Evolutionary conservation across 2,113 vertebrate species (phyloP).

Genomic region (Zosterops japonicus): DNA sequence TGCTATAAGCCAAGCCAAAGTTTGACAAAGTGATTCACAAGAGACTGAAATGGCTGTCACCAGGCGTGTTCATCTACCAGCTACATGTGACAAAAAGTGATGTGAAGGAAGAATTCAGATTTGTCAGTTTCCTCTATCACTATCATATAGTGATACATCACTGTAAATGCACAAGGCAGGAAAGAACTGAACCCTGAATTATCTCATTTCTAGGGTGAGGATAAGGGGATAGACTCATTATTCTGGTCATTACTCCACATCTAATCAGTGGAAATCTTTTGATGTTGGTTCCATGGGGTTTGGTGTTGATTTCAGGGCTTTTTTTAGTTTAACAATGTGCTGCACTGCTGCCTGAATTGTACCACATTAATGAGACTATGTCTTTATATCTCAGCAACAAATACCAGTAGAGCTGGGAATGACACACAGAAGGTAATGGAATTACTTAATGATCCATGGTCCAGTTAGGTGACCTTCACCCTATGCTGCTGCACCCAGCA

Average conservation of each 20-base stretch:
- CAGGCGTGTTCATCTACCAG: neutral
- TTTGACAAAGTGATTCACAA: neutral
- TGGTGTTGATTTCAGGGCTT: neutral
- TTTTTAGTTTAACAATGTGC: neutral
- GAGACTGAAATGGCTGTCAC: neutral
- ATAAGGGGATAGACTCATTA: neutral
- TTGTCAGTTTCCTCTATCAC: neutral
- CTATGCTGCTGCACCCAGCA: neutral
- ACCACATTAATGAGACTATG: neutral
- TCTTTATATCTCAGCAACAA: neutral
- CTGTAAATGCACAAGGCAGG: neutral
- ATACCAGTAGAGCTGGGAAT: neutral
- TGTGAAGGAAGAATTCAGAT: neutral
- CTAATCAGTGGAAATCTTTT: constrained; percentile 14
- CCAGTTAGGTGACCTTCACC: neutral
- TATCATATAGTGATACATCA: neutral
- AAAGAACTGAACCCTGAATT: neutral
- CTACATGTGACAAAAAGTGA: neutral
- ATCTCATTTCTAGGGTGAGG: neutral
- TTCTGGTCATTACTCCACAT: neutral
- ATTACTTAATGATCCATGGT: neutral
- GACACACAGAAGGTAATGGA: neutral
- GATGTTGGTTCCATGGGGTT: neutral
- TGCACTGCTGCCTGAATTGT: neutral
- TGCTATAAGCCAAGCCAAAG: neutral